Conservation (phyloP, 2,797 vertebrate genomes). For the Phoebastria nigripes region DNA sequence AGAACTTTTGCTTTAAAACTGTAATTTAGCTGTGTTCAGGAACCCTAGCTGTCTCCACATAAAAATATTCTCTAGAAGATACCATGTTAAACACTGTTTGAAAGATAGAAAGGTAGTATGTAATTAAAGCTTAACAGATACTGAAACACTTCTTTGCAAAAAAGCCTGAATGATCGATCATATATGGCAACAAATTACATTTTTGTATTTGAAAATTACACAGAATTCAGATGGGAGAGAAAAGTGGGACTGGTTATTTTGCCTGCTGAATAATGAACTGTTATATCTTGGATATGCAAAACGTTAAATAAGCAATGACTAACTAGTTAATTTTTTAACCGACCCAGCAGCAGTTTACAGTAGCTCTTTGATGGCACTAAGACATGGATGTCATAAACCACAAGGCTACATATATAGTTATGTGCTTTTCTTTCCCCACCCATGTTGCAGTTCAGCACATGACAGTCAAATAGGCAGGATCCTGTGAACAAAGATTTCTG, state of each 20-base stretch:
- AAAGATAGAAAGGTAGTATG: not conserved
- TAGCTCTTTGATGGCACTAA: not conserved
- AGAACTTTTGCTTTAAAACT: not conserved
- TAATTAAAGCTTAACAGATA: not conserved
- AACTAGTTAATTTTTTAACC: not conserved
- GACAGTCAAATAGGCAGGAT: not conserved
- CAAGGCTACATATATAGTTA: not conserved
- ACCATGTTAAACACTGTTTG: not conserved
- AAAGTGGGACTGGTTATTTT: not conserved
- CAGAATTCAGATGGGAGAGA: not conserved
- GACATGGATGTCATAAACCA: not conserved
- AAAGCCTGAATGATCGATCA: not conserved
- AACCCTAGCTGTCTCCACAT: not conserved
- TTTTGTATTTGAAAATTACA: not conserved
- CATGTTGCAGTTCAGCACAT: not conserved
- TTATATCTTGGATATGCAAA: not conserved
- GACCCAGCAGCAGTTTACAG: not conserved
- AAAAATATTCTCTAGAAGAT: not conserved
- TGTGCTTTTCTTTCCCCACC: not conserved
- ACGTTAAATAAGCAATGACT: not conserved
- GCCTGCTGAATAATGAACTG: not conserved
- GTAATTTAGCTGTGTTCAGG: not conserved
- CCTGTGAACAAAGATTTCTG: not conserved
- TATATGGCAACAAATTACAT: not conserved
- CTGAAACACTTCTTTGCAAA: not conserved